These are phyloP conservation scores for Clytia hemisphaerica DNA, from an alignment of 30 jellyfish, hydroid and myxozoan species.

Conservation along the genomic window DNA sequence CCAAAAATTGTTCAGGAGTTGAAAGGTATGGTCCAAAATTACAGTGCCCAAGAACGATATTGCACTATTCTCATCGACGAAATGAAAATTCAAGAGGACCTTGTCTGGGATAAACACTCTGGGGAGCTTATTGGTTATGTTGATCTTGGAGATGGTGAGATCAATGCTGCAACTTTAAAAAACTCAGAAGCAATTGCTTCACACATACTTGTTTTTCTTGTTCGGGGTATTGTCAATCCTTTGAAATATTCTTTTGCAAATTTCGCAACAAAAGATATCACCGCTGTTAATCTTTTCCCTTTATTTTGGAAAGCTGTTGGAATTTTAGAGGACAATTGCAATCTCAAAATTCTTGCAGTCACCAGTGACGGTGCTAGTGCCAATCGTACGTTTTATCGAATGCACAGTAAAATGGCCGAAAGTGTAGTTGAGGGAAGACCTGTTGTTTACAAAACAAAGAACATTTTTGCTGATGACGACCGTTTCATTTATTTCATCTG, in stretches of 20 bases:
- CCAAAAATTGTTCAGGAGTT: neutral
- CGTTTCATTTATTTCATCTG: too few relatives aligned
- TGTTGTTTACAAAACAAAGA: too few relatives aligned
- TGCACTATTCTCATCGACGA: too few relatives aligned
- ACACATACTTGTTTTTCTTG: too few relatives aligned
- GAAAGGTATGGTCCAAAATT: neutral
- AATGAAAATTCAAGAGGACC: slow-evolving; percentile 28
- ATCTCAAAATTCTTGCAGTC: too few relatives aligned
- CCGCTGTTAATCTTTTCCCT: slow-evolving; percentile 2
- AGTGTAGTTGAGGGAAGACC: too few relatives aligned
- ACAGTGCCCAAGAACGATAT: neutral
- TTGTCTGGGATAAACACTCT: too few relatives aligned
- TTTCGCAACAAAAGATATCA: slow-evolving; percentile 11
- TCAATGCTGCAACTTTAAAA: slow-evolving; percentile 9
- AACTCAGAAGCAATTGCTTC: slow-evolving; percentile 12
- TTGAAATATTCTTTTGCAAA: slow-evolving; percentile 12
- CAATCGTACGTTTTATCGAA: too few relatives aligned
- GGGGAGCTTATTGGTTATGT: slow-evolving; percentile 11
- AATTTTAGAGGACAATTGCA: slow-evolving; percentile 13
- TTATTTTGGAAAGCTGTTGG: slow-evolving; percentile 38
- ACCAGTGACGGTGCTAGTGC: too few relatives aligned
- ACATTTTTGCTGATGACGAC: too few relatives aligned
- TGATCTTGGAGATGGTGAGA: slow-evolving; percentile 13
- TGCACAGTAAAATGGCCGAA: too few relatives aligned
- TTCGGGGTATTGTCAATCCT: neutral